Base-by-base conservation (phyloP, 1,140 invertebrate species). In the Drosophila sproati region DNA sequence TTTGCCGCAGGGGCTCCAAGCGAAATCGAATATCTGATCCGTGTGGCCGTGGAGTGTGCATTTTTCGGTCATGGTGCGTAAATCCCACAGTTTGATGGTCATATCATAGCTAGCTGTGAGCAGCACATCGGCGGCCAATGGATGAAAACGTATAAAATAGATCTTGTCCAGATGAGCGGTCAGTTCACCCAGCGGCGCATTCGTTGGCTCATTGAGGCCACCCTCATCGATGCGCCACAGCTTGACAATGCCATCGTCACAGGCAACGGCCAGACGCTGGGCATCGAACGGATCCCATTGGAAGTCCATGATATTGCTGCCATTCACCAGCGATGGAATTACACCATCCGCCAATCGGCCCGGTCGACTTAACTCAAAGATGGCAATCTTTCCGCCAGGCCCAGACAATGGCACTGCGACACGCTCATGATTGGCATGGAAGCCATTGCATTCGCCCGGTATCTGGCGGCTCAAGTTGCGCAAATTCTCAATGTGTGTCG, bases 401-500 rank as follows among this genome's bases (percentile, higher is more conserved):
- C 97, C 97, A 67, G 96, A 96, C 8, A 98, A 93, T 2, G 98
- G 97, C 6, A 99, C 95, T 2, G 97, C 98, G 60, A 98, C 97
- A 37, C 97, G 94, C 70, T 96, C 94, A 5, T 95, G 94, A 94
- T 99, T 99, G 0, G 96, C 97, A 92, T 97, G 96, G 92, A 99
- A 98, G 48, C 97, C 96, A 93, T 99, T 97, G 92, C 97, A 98
- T 93, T 99, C 98, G 32, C 97, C 97, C 3, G 98, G 97, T 81
- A 98, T 96, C 88, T 98, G 98, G 48, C 97, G 95, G 92, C 97
- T 98, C 5, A 99, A 94, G 88, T 98, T 98, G 52, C 97, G 95
- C 55, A 99, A 95, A 92, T 99, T 99, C 89, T 98, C 98, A 76
- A 99, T 97, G 81, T 98, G 97, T 0, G 95, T 96, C 12, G 96